These are phyloP conservation scores for Caenorhabditis parvicauda DNA, from an alignment of 2,888 invertebrate species.

Conservation along the genomic window DNA sequence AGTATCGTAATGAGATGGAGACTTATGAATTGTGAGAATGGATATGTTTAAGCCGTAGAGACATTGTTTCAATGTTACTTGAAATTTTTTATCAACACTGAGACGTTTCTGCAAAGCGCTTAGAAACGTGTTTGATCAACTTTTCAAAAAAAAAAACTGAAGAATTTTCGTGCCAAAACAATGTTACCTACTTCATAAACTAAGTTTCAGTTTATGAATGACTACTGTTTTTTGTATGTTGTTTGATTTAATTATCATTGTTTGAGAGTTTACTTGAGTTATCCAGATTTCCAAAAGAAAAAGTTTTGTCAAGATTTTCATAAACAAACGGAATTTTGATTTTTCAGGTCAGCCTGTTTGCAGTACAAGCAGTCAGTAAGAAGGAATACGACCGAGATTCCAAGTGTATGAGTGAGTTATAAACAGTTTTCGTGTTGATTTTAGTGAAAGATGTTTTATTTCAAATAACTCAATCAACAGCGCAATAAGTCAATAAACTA, in stretches of 20 bases:
- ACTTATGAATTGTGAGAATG: too few species aligned
- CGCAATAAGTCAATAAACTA: not conserved
- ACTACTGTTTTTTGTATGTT: not conserved
- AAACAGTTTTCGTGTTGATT: not conserved
- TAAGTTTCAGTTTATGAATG: too few species aligned
- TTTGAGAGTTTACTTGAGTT: too few species aligned
- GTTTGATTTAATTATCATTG: too few species aligned
- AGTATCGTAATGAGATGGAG: too few species aligned
- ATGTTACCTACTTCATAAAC: too few species aligned
- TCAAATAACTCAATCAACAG: too few species aligned
- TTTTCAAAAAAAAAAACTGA: too few species aligned
- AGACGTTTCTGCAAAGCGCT: too few species aligned
- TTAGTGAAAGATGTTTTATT: not conserved
- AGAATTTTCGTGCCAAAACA: too few species aligned
- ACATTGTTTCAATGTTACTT: not conserved
- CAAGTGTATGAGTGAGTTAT: constrained; percentile 42
- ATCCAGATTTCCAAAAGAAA: not conserved
- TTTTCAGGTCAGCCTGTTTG: constrained; percentile 52
- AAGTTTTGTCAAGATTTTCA: not conserved
- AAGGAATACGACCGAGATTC: constrained; percentile 72
- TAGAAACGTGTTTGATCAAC: too few species aligned
- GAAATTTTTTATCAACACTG: not conserved
- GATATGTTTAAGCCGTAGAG: not conserved
- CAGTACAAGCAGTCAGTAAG: constrained; percentile 76
- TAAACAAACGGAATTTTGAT: not conserved